Conservation (phyloP, 2,888 invertebrate species). For the Rugalucina vietnamica region DNA sequence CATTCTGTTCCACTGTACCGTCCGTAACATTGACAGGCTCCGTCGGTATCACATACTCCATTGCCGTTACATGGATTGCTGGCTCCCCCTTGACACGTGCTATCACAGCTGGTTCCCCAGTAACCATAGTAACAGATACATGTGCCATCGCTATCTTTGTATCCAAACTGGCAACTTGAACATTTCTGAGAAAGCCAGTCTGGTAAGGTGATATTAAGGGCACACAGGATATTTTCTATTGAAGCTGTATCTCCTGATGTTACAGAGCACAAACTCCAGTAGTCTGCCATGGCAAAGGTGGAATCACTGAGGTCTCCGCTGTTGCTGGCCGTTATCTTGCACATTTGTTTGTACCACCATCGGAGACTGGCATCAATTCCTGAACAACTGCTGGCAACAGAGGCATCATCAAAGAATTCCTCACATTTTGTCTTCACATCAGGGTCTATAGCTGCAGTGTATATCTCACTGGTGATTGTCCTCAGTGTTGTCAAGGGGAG, state of each 20-base stretch:
- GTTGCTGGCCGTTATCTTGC: slow-evolving; percentile 57
- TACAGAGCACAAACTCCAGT: slow-evolving; percentile 52
- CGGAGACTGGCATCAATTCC: slow-evolving; percentile 38
- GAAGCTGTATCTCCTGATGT: slow-evolving; percentile 32
- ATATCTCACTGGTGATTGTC: slow-evolving; percentile 4
- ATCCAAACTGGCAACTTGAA: slow-evolving; percentile 66
- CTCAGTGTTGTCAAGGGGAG: slow-evolving; percentile 53
- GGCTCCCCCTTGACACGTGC: slow-evolving; percentile 68
- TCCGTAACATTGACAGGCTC: slow-evolving; percentile 67
- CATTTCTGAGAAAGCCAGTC: slow-evolving; percentile 68
- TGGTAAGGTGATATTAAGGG: slow-evolving; percentile 49
- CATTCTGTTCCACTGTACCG: slow-evolving; percentile 68
- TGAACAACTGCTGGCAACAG: slow-evolving; percentile 53
- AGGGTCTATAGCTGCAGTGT: slow-evolving; percentile 33
- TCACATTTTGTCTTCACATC: slow-evolving; percentile 48
- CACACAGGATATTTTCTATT: slow-evolving; percentile 50
- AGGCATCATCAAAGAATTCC: slow-evolving; percentile 57
- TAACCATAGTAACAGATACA: slow-evolving; percentile 73
- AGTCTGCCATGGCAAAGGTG: slow-evolving; percentile 65
- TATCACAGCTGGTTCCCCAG: slow-evolving; percentile 68
- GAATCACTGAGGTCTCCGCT: slow-evolving; percentile 56
- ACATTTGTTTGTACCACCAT: slow-evolving; percentile 65
- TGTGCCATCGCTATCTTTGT: slow-evolving; percentile 14
- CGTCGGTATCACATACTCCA: slow-evolving; percentile 65
- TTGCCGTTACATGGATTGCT: slow-evolving; percentile 66